Conservation (phyloP, 2,797 vertebrate species). For the Spinus olivaceus region DNA sequence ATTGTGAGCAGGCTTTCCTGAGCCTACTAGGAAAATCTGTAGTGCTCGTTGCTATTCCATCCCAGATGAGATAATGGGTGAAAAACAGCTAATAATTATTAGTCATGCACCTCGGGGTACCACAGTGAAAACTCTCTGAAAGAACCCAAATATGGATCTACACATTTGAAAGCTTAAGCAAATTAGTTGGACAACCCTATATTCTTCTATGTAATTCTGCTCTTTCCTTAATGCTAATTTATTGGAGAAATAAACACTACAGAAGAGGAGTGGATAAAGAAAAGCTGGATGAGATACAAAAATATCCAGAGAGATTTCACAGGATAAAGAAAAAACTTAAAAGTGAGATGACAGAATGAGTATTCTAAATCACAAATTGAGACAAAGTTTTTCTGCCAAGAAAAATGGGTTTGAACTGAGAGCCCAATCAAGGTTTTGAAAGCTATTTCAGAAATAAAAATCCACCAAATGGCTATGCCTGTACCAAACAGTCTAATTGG, state of each 20-base stretch:
- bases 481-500: background rate
- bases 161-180: background rate
- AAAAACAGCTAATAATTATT: background rate
- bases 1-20: background rate
- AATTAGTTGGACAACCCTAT: background rate
- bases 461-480: background rate
- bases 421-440: background rate
- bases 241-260: background rate
- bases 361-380: background rate
- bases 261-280: background rate
- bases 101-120: background rate
- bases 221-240: background rate
- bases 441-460: conserved; percentile 18
- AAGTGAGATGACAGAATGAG: background rate
- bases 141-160: background rate
- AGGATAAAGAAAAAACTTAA: background rate
- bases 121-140: background rate
- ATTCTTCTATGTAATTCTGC: background rate
- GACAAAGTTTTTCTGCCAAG: background rate
- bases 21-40: background rate
- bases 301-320: background rate
- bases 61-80: background rate
- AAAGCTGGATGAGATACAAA: background rate
- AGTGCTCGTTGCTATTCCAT: background rate
- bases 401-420: background rate